Evolutionary conservation across 2,113 vertebrate species (phyloP).

Genomic region (Prionailurus viverrinus): DNA sequence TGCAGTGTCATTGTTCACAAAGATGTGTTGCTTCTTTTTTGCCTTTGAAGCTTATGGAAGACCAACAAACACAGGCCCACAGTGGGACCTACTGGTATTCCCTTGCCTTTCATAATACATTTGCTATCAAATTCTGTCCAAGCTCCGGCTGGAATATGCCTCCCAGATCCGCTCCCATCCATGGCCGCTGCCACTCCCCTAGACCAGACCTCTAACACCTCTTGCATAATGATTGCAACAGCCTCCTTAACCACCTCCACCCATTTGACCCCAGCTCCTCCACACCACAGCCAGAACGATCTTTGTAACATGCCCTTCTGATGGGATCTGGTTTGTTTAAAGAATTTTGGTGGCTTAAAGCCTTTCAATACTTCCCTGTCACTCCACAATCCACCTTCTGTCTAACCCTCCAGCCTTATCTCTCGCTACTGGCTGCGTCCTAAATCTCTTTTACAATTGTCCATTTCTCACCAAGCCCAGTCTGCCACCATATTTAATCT

Average conservation of each 20-base stretch:
- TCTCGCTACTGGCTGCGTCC: background rate
- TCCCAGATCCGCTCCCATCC: background rate
- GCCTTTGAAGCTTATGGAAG: constrained; percentile 1
- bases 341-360: constrained; percentile 20
- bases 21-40: background rate
- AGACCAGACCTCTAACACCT: background rate
- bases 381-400: background rate
- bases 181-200: background rate
- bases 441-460: background rate
- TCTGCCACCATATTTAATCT: background rate
- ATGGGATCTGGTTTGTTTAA: constrained; percentile 18
- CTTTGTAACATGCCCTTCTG: background rate
- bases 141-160: background rate
- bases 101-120: background rate
- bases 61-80: background rate
- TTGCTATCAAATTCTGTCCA: background rate
- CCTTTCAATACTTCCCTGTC: background rate
- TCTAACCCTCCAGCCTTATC: background rate
- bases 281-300: background rate
- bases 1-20: constrained; percentile 30
- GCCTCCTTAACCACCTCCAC: background rate
- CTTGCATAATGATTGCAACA: constrained; percentile 4
- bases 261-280: background rate
- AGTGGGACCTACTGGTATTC: background rate
- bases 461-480: background rate